Evolutionary conservation across 2,888 invertebrate species (phyloP).

Genomic region (Ochropleura leucogaster): DNA sequence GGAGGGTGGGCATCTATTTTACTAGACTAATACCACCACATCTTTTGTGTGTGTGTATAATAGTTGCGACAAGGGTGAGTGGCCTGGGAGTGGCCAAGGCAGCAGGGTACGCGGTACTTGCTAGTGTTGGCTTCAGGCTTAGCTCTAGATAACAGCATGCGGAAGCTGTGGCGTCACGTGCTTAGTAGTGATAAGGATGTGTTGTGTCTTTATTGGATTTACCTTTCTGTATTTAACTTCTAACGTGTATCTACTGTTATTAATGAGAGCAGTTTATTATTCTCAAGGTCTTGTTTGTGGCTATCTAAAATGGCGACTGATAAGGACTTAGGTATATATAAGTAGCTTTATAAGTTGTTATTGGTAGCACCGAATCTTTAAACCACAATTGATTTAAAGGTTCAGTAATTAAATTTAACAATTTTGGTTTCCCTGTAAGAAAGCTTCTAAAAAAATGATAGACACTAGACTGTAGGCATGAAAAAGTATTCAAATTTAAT

Average conservation of each 20-base stretch:
- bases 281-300: background rate
- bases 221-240: background rate
- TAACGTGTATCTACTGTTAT: background rate
- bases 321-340: background rate
- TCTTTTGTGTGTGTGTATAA: conserved; percentile 71
- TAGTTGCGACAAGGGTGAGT: conserved; percentile 83
- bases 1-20: conserved; percentile 88
- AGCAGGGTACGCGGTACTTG: conserved; percentile 77
- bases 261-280: background rate
- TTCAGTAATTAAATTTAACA: background rate
- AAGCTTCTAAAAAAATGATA: background rate
- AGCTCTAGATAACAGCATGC: conserved; percentile 56
- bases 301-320: background rate
- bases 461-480: too few relatives aligned
- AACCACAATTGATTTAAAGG: too few relatives aligned
- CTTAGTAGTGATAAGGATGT: conserved; percentile 33
- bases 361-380: background rate
- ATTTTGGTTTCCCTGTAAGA: background rate
- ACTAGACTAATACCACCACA: conserved; percentile 76
- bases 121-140: conserved; percentile 55
- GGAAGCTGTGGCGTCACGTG: conserved; percentile 57
- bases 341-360: too few relatives aligned
- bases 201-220: conserved; percentile 4
- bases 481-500: too few relatives aligned
- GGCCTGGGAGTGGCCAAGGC: conserved; percentile 86